Base-by-base conservation (phyloP, 2,113 vertebrate species). In the Rana temporaria region DNA sequence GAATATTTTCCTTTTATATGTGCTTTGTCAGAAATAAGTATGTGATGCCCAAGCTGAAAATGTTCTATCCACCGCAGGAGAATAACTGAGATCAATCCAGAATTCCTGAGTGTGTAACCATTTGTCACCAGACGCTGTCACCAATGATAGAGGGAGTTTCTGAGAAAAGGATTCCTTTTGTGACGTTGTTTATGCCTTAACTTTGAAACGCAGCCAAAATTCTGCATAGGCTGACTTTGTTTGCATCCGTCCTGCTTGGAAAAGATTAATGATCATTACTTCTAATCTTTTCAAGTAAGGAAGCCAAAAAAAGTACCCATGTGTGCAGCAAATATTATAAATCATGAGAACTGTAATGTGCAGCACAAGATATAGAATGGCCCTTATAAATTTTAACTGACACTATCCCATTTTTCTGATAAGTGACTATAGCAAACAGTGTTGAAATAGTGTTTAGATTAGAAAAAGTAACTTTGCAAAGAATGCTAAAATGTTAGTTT, bases 41-140 rank as follows among this genome's bases (percentile, higher is more conserved):
- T 78, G 2, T 69, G 19, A 48, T 79, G 56, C 60, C 79, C 69
- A 14, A 70, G 68, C 63, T 82, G 6, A 65, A 42, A 84, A 78
- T 87, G 77, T 85, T 84, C 85, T 81, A 55, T 85, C 86, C 81
- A 53, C 12, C 79, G 59, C 62, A 86, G 75, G 20, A 67, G 85
- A 88, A 82, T 80, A n/a, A 80, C 30, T 76, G 81, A 69, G 79
- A 84, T 79, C 84, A 83, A 42, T 85, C 30, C 70, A 57, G 16
- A 85, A 86, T 79, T 22, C 53, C 52, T 59, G 77, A 68, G 77
- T 59, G 84, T 1, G 0, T 80, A 69, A 9, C 85, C 84, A 74
- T 86, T 89, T 86, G 75, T 85, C 72, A 88, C 55, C 19, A 70
- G 16, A 62, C 14, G 79, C 77, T 87, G 83, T 82, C 80, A 81